Conservation (phyloP, 2,113 vertebrate genomes). For the Cyprinodon brontotheroides region DNA sequence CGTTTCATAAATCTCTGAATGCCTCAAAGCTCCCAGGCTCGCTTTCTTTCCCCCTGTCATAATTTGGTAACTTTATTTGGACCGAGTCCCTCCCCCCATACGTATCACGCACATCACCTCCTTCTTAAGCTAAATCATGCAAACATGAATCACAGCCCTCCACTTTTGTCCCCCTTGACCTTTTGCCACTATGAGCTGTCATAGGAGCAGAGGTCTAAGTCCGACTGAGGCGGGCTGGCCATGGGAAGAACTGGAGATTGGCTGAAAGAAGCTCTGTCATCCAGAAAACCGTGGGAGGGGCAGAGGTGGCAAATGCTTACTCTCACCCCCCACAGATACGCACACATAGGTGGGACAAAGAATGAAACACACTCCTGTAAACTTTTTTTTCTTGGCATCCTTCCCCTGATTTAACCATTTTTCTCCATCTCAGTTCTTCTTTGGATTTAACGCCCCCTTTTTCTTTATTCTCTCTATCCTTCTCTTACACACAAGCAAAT, state of each 20-base stretch:
- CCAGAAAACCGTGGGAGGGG: constrained; percentile 67
- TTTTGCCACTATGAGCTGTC: constrained; percentile 45
- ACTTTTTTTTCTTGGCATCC: neutral
- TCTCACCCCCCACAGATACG: constrained; percentile 48
- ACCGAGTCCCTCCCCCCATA: constrained; percentile 30
- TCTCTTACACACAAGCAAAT: constrained; percentile 17
- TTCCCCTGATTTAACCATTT: neutral
- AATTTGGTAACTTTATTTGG: constrained; percentile 73
- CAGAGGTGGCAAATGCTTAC: constrained; percentile 48
- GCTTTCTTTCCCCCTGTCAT: constrained; percentile 73
- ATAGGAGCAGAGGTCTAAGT: constrained; percentile 46
- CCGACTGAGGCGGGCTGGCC: constrained; percentile 29
- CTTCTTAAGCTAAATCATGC: constrained; percentile 76
- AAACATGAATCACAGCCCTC: constrained; percentile 76
- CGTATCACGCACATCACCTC: constrained; percentile 64
- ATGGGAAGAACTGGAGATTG: constrained; percentile 37
- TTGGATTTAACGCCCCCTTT: neutral
- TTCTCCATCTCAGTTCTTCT: neutral
- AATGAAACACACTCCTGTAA: neutral
- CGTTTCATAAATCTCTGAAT: constrained; percentile 36
- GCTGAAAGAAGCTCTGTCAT: constrained; percentile 58
- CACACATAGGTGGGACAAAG: constrained; percentile 61
- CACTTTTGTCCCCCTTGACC: constrained; percentile 56
- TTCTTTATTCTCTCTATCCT: neutral
- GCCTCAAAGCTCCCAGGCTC: constrained; percentile 60